Percentiles rank a stretch among this genome's conserved stretches.
Evolutionary conservation across 2,888 invertebrate species (phyloP).

Genomic region (Rutpela maculata): DNA sequence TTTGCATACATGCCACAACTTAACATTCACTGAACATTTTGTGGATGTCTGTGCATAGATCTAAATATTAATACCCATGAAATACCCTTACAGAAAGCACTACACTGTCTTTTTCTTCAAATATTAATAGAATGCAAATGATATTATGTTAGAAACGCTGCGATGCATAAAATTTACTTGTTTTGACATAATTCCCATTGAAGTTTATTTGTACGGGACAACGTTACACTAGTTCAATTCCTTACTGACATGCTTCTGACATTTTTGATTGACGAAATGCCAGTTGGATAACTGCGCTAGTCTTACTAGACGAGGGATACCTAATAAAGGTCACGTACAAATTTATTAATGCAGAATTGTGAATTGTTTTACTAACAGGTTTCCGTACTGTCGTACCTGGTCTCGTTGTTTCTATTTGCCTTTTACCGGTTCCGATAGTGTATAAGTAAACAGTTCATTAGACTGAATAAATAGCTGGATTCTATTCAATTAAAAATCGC

Average conservation of each 20-base stretch:
- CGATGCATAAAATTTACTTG: conserved; percentile 47
- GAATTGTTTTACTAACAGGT: conserved; percentile 29
- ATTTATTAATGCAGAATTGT: conserved; percentile 33
- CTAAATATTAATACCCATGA: neutral
- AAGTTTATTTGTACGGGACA: conserved; percentile 46
- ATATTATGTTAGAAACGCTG: conserved; percentile 44
- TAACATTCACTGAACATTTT: neutral
- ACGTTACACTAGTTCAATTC: conserved; percentile 45
- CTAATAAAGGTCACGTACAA: conserved; percentile 30
- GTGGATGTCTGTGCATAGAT: neutral
- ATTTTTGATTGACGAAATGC: conserved; percentile 37
- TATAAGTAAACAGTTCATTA: conserved; percentile 19
- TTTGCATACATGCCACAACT: neutral
- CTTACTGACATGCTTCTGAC: conserved; percentile 27
- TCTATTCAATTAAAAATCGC: conserved; percentile 9
- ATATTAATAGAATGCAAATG: conserved; percentile 51
- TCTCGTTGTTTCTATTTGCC: conserved; percentile 21
- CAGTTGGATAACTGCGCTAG: conserved; percentile 24
- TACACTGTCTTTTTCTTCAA: conserved; percentile 18
- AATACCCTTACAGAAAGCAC: neutral
- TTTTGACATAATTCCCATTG: conserved; percentile 51
- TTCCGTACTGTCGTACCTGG: conserved; percentile 10
- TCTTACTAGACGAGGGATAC: conserved; percentile 31
- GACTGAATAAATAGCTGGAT: conserved; percentile 7
- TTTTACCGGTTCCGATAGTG: conserved; percentile 24